phyloP scores from a whole-genome alignment of 2,888 invertebrate genomes.

The Dromius quadrimaculatus region DNA sequence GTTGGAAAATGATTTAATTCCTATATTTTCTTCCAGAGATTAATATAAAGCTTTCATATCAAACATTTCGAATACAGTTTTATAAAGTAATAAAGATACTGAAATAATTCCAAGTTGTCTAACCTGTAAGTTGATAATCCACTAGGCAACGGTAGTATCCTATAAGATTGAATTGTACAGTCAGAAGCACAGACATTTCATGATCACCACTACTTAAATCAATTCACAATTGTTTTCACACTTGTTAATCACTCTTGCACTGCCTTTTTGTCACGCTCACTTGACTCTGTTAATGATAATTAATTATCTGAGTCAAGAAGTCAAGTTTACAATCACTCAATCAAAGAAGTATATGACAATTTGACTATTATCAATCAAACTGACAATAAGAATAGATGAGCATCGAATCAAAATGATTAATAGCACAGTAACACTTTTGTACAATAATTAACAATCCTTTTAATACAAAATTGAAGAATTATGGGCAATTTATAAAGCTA shows the following conservation, averaged over 20 bases:
- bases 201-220: conserved; percentile 19
- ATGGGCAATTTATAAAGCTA: conserved; percentile 1
- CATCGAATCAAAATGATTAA: conserved; percentile 16
- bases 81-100: too few relatives aligned
- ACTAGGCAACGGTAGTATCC: conserved; percentile 15
- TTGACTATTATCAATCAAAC: conserved; percentile 17
- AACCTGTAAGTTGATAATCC: conserved; percentile 28
- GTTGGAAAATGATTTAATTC: too few relatives aligned
- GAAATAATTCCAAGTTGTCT: too few relatives aligned
- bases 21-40: too few relatives aligned
- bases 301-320: conserved; percentile 26
- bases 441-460: conserved; percentile 4
- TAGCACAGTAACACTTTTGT: conserved; percentile 8
- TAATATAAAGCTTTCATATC: too few relatives aligned
- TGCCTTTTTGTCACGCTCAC: conserved; percentile 14
- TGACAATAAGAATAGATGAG: not conserved
- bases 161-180: conserved; percentile 10
- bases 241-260: conserved; percentile 13
- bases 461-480: conserved; percentile 9
- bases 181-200: conserved; percentile 23
- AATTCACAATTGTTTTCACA: conserved; percentile 31
- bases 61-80: too few relatives aligned
- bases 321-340: conserved; percentile 22
- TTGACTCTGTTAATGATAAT: conserved; percentile 24
- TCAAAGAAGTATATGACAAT: conserved; percentile 17